Base-by-base conservation (phyloP, 2,113 vertebrate species). In the Hippolais icterina region DNA sequence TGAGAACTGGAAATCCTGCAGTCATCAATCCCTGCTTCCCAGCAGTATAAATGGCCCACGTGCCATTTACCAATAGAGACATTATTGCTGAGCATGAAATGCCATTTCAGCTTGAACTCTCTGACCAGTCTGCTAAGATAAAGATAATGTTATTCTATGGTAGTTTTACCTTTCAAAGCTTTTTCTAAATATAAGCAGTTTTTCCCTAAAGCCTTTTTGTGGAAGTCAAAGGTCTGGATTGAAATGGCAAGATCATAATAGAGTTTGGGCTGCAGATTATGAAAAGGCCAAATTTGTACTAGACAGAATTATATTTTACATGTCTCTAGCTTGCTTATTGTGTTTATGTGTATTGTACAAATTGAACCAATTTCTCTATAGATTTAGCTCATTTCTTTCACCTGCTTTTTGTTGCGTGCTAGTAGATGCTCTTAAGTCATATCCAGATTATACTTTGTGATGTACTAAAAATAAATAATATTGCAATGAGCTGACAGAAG, bases 191-290 rank as follows among this genome's bases (percentile, higher is more conserved):
- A 92, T 54, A 97, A 95, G 84, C 72, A 77, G 10, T 33, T 78
- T 66, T 87, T 53, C 70, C 84, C 83, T 96, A 78, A 86, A 86
- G 91, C 33, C 25, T 87, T 77, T 90, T 91, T 61, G 80, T 79
- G 91, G 80, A 78, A 91, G 90, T 91, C 86, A 81, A 93, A 95
- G 92, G 94, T 94, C 64, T 75, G 41, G 35, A 85, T 65, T 88
- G 94, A 93, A 97, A 94, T 91, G 89, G 92, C 95, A 97, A 80
- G 82, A 83, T 94, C 91, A n/a, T 83, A 95, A 96, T 94, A 91
- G 94, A 93, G 86, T 89, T 96, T 89, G 80, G 56, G 87, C 88
- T 84, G 54, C 70, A 94, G 87, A 89, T 96, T 93, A 96, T 88
- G 83, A 80, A 85, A 68, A 77, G 88, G 88, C 65, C 76, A 94